Evolutionary conservation across 2,113 vertebrate species (phyloP).

Genomic region (Thomomys bottae): DNA sequence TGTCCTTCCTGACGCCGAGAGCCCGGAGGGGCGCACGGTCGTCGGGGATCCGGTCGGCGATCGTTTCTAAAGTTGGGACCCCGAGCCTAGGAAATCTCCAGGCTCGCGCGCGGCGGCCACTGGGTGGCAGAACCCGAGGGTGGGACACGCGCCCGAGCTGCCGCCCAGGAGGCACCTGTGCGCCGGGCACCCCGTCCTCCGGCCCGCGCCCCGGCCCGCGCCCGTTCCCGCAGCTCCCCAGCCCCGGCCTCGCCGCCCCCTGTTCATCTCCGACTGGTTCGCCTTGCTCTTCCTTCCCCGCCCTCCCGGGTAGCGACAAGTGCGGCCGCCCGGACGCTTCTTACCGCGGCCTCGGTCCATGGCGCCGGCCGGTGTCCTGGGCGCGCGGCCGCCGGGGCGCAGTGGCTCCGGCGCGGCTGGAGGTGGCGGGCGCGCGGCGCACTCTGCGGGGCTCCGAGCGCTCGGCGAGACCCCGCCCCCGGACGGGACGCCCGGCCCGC

Average conservation of each 20-base stretch:
- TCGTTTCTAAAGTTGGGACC: neutral
- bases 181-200: neutral
- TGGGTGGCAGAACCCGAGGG: neutral
- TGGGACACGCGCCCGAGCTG: neutral
- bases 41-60: neutral
- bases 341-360: conserved; percentile 79
- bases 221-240: no score
- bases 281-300: neutral
- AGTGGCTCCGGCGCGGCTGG: conserved; percentile 11
- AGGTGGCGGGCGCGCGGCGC: neutral
- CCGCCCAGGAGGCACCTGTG: conserved; percentile 53
- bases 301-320: neutral
- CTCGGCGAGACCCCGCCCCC: conserved; percentile 66
- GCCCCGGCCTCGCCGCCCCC: neutral
- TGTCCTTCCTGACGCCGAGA: neutral
- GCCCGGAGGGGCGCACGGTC: neutral
- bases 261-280: neutral
- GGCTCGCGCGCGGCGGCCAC: neutral
- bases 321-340: neutral
- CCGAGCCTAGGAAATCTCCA: neutral
- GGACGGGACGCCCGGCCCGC: conserved; percentile 72
- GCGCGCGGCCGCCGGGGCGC: neutral
- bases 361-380: conserved; percentile 18
- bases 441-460: conserved; percentile 7
- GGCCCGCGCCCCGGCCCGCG: no score